Evolutionary conservation across 1,140 invertebrate genomes (phyloP).

Genomic region (Palaemon carinicauda): DNA sequence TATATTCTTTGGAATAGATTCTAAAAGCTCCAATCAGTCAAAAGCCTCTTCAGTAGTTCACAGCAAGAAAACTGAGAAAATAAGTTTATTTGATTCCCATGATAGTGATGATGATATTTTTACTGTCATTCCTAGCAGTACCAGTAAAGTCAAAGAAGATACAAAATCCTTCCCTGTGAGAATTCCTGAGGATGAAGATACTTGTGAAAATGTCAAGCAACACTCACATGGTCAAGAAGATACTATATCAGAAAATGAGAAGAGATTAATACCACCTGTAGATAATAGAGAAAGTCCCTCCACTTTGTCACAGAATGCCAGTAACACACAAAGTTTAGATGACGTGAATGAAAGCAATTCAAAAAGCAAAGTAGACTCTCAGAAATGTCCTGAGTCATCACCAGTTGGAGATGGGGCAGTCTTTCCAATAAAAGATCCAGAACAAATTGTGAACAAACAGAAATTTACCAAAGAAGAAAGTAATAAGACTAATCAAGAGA

Average conservation of each 20-base stretch:
- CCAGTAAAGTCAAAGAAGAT: background rate
- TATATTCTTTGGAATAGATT: background rate
- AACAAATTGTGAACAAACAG: no score
- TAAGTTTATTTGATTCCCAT: constrained; percentile 9
- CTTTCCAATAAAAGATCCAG: no score
- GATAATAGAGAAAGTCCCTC: background rate
- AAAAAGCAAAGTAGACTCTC: no score
- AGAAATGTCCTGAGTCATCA: no score
- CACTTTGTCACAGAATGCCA: background rate
- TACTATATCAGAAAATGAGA: background rate
- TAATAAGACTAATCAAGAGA: background rate
- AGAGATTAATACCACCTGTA: background rate
- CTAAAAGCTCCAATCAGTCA: background rate
- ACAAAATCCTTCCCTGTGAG: background rate
- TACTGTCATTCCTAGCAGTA: background rate
- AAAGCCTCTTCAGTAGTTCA: background rate
- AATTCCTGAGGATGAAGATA: background rate
- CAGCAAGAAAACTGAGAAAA: background rate
- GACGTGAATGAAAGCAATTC: no score
- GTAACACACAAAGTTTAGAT: background rate
- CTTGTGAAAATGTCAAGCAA: background rate
- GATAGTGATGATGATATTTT: constrained; percentile 22
- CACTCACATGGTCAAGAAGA: background rate
- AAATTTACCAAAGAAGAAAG: no score
- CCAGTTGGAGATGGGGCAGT: no score